A percentile compares a stretch with the other conserved stretches of the same genome.
These are phyloP conservation scores for Chrysomela aeneicollis DNA, from an alignment of 2,888 invertebrate species.

Conservation along the genomic window DNA sequence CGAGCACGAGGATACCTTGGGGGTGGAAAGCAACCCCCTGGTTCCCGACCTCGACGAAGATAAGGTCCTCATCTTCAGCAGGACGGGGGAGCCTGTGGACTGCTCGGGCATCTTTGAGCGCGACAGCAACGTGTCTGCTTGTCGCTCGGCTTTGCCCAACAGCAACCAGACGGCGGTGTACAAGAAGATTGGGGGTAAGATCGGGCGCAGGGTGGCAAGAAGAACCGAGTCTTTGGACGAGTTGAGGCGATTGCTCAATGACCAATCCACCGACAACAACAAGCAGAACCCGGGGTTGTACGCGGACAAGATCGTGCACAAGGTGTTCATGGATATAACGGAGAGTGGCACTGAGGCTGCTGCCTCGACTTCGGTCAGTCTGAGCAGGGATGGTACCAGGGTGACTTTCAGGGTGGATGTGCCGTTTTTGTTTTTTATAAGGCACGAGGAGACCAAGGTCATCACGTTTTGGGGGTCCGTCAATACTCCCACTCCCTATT, in stretches of 20 bases:
- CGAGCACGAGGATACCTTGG: slow-evolving; percentile 26
- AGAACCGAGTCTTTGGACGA: slow-evolving; percentile 49
- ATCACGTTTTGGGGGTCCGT: slow-evolving; percentile 77
- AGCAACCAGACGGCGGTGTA: slow-evolving; percentile 44
- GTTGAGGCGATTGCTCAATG: slow-evolving; percentile 49
- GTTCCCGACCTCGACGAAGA: slow-evolving; percentile 23
- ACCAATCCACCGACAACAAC: slow-evolving; percentile 59
- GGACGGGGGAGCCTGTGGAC: slow-evolving; percentile 44
- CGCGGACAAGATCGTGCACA: slow-evolving; percentile 71
- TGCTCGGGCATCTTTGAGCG: slow-evolving; percentile 51
- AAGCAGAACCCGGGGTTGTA: slow-evolving; percentile 70
- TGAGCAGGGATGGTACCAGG: slow-evolving; percentile 67
- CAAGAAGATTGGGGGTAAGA: slow-evolving; percentile 54
- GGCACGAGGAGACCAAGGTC: slow-evolving; percentile 71
- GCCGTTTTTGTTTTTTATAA: slow-evolving; percentile 79
- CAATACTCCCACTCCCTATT: slow-evolving; percentile 64
- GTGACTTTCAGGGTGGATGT: slow-evolving; percentile 68
- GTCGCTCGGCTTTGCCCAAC: slow-evolving; percentile 42
- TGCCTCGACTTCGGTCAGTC: slow-evolving; percentile 68
- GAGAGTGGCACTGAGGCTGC: slow-evolving; percentile 78
- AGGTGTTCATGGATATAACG: slow-evolving; percentile 70
- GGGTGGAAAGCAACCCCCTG: slow-evolving; percentile 25
- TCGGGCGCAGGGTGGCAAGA: slow-evolving; percentile 54
- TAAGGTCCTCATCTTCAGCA: slow-evolving; percentile 47
- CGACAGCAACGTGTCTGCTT: slow-evolving; percentile 45